Conservation (phyloP, 1,140 invertebrate genomes). For the Charaxes varanes region DNA sequence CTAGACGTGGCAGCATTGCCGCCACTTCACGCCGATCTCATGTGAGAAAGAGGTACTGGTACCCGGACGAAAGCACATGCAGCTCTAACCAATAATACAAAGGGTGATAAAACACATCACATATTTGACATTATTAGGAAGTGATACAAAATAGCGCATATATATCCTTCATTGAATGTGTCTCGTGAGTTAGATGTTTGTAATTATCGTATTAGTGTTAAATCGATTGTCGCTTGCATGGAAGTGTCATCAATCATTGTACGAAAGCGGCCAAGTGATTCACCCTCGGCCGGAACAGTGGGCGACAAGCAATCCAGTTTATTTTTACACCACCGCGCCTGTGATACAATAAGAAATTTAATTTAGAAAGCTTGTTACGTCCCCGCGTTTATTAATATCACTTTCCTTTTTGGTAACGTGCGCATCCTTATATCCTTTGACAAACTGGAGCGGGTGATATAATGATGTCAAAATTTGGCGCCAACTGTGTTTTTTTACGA, state of each 20-base stretch:
- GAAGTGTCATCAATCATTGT: slow-evolving; percentile 34
- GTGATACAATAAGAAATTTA: slow-evolving; percentile 49
- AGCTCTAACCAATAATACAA: too few relatives aligned
- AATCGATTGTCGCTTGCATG: slow-evolving; percentile 32
- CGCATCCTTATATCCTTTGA: slow-evolving; percentile 17
- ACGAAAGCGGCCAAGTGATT: slow-evolving; percentile 29
- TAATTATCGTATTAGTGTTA: slow-evolving; percentile 27
- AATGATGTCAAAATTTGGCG: slow-evolving; percentile 3
- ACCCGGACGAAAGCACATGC: too few relatives aligned
- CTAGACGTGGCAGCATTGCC: too few relatives aligned
- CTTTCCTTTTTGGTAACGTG: slow-evolving; percentile 27
- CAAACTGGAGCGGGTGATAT: slow-evolving; percentile 12
- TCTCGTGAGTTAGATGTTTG: slow-evolving; percentile 4
- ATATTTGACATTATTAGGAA: too few relatives aligned
- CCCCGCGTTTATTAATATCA: slow-evolving; percentile 27
- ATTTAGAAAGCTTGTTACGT: slow-evolving; percentile 37
- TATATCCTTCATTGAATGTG: too few relatives aligned
- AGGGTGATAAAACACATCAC: too few relatives aligned
- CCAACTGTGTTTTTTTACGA: background rate
- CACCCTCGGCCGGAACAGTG: slow-evolving; percentile 34
- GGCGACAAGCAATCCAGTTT: slow-evolving; percentile 51
- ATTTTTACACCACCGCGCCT: slow-evolving; percentile 48
- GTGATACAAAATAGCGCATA: too few relatives aligned
- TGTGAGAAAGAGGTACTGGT: too few relatives aligned
- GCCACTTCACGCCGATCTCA: too few relatives aligned